phyloP scores from a whole-genome alignment of 1,140 invertebrate species.

The Oncopodura yosiiana region DNA sequence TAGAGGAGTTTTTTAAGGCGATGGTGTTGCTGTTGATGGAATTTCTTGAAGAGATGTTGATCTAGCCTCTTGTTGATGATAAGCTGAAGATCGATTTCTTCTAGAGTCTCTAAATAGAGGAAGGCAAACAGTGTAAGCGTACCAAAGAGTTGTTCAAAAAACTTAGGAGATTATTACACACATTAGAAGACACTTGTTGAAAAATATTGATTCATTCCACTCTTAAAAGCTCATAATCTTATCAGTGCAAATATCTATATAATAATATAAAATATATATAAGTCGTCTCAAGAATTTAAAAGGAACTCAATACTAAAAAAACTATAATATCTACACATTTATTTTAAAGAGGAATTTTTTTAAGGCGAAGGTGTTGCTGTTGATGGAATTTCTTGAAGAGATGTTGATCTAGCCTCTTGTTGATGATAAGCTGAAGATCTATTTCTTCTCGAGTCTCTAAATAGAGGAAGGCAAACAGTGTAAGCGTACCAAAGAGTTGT shows the following conservation, averaged over 20 bases:
- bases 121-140: constrained; percentile 22
- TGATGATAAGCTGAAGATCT: not conserved
- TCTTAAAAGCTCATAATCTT: no score
- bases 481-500: constrained; percentile 24
- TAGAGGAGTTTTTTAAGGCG: constrained; percentile 9
- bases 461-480: constrained; percentile 22
- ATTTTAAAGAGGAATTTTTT: not conserved
- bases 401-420: constrained; percentile 7
- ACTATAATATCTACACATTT: not conserved
- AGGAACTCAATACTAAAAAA: not conserved
- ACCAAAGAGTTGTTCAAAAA: constrained; percentile 24
- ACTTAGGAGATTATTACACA: no score
- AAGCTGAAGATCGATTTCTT: not conserved
- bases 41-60: constrained; percentile 25
- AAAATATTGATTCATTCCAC: no score
- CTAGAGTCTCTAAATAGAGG: constrained; percentile 22
- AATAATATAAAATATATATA: not conserved
- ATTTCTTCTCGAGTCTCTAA: constrained; percentile 13
- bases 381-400: constrained; percentile 25
- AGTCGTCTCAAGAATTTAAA: not conserved
- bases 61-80: not conserved
- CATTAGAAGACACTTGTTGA: no score
- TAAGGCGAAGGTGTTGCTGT: constrained; percentile 29
- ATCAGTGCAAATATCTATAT: no score
- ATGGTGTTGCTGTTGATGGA: constrained; percentile 26